phyloP scores from a whole-genome alignment of 2,113 vertebrate species.

The Malurus alboscapulatus region DNA sequence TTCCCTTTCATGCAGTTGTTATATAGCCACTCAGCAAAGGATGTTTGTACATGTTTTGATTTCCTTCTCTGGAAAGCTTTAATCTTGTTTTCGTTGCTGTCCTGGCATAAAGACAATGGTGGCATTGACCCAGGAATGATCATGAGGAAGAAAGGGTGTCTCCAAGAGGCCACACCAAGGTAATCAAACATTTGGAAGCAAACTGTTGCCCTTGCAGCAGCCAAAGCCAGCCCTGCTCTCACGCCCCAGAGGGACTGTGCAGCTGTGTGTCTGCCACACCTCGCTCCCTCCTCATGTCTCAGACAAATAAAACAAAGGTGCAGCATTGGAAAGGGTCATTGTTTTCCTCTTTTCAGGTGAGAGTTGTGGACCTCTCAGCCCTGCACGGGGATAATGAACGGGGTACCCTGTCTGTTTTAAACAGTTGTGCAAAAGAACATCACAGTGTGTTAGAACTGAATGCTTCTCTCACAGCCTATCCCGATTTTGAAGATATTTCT shows the following conservation, averaged over 20 bases:
- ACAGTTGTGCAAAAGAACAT: rapidly evolving
- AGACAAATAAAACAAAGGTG: not conserved
- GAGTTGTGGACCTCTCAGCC: not conserved
- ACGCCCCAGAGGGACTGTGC: no score
- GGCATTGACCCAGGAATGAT: not conserved
- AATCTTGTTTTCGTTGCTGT: not conserved
- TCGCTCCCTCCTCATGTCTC: not conserved
- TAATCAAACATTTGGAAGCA: not conserved
- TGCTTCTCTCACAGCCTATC: not conserved
- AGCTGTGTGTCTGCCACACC: rapidly evolving
- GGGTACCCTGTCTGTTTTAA: not conserved
- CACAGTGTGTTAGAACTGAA: not conserved
- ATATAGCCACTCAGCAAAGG: not conserved
- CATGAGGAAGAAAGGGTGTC: not conserved
- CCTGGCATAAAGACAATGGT: not conserved
- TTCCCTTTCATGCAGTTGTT: not conserved
- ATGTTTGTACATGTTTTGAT: not conserved
- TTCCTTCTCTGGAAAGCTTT: not conserved
- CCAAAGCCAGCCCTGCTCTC: not conserved
- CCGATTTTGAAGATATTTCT: not conserved
- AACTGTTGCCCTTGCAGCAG: not conserved
- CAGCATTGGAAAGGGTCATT: not conserved
- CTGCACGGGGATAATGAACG: not conserved
- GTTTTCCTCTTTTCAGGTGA: not conserved
- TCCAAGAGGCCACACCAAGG: not conserved